phyloP scores from a whole-genome alignment of 2,888 invertebrate genomes.

The Drosophila subsilvestris region DNA sequence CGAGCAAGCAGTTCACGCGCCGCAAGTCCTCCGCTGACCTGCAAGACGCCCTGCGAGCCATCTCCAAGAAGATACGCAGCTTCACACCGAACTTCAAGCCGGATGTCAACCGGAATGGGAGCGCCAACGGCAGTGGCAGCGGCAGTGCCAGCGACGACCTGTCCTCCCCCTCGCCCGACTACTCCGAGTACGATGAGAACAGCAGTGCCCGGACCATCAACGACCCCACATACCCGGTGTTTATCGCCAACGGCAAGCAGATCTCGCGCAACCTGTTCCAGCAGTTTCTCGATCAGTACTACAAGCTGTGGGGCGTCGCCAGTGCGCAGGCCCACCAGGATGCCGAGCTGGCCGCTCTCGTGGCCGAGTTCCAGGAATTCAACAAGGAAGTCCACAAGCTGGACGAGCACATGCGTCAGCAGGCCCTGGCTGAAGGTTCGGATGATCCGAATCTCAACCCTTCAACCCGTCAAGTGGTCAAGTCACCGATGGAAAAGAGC shows the following conservation, averaged over 20 bases:
- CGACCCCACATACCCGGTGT: conserved; percentile 91
- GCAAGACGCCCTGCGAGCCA: conserved; percentile 86
- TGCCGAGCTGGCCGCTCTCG: conserved; percentile 73
- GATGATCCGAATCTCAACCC: conserved; percentile 76
- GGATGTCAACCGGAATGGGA: conserved; percentile 77
- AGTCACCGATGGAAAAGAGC: conserved; percentile 79
- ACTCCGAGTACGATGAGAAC: conserved; percentile 70
- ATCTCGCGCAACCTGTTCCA: conserved; percentile 89
- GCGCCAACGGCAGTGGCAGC: conserved; percentile 42
- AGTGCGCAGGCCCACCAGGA: conserved; percentile 76
- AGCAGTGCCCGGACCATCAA: conserved; percentile 87
- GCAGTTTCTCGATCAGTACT: conserved; percentile 88
- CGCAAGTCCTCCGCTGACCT: conserved; percentile 87
- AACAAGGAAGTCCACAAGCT: conserved; percentile 84
- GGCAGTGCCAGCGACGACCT: conserved; percentile 9
- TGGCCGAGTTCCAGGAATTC: conserved; percentile 78
- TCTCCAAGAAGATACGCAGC: conserved; percentile 86
- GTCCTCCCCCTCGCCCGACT: conserved; percentile 64
- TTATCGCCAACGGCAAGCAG: conserved; percentile 89
- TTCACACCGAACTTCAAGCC: conserved; percentile 85
- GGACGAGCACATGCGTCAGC: conserved; percentile 79
- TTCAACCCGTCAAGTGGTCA: conserved; percentile 41
- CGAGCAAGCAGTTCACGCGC: conserved; percentile 80
- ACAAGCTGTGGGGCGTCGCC: conserved; percentile 84
- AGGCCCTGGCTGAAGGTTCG: conserved; percentile 44